Evolutionary conservation across 1,140 invertebrate species (phyloP).

Genomic region (Calliphora vicina): DNA sequence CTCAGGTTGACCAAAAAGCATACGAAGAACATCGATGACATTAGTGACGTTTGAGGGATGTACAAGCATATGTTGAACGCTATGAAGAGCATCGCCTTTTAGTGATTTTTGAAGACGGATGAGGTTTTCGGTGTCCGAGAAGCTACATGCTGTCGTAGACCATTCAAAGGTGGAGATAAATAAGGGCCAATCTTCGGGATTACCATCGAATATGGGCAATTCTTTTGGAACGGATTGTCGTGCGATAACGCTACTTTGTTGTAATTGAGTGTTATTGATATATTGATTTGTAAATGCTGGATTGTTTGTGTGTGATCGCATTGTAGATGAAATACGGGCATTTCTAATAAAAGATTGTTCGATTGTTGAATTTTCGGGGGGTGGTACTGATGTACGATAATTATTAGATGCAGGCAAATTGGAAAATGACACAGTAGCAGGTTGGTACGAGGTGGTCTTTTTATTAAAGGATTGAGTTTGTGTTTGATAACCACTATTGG

Average conservation of each 20-base stretch:
- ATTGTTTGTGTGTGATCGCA: no score
- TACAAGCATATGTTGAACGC: conserved; percentile 17
- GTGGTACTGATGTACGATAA: no score
- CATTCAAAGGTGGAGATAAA: conserved; percentile 36
- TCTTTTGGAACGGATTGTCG: conserved; percentile 15
- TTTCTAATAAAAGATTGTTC: no score
- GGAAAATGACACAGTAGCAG: no score
- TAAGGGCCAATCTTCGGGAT: conserved; percentile 37
- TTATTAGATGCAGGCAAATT: no score
- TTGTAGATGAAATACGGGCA: no score
- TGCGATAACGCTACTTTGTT: no score
- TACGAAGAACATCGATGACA: neutral
- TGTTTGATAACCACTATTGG: neutral
- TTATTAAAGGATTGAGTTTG: neutral
- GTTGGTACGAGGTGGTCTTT: neutral
- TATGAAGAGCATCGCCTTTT: conserved; percentile 34
- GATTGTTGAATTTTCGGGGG: no score
- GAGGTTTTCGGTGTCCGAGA: conserved; percentile 31
- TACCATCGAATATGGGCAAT: conserved; percentile 34
- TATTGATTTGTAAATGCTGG: no score
- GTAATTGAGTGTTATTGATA: no score
- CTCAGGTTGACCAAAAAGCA: neutral
- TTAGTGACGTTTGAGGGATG: neutral
- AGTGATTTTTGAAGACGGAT: conserved; percentile 32
- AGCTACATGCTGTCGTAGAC: conserved; percentile 31